Conservation (phyloP, 2,888 invertebrate species). For the Heliconius ethilla region DNA sequence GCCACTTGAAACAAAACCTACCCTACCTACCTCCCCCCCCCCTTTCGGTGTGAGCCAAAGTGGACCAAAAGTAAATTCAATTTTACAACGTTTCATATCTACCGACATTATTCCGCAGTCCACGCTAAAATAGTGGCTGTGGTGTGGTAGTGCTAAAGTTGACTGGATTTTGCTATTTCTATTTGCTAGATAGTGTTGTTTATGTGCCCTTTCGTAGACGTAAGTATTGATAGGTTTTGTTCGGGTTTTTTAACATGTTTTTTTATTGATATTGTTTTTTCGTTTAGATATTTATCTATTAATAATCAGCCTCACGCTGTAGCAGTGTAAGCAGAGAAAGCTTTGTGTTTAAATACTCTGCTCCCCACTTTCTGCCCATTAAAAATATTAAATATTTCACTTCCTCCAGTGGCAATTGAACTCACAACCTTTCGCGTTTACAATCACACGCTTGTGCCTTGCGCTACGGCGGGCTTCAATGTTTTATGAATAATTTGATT, state of each 20-base stretch:
- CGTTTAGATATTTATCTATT: not conserved
- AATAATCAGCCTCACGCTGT: too few species aligned
- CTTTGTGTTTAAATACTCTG: too few species aligned
- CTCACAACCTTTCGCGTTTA: too few species aligned
- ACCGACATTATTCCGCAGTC: conserved; percentile 13
- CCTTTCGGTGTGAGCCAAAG: conserved; percentile 49
- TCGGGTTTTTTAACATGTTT: too few species aligned
- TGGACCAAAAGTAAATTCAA: conserved; percentile 31
- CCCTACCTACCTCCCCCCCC: conserved; percentile 11
- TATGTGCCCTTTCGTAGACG: not conserved
- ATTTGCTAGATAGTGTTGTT: conserved; percentile 8
- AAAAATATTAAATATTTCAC: too few species aligned
- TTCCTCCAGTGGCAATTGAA: too few species aligned
- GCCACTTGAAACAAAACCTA: conserved; percentile 77
- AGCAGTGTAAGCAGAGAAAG: too few species aligned
- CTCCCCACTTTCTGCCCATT: too few species aligned
- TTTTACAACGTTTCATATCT: conserved; percentile 30
- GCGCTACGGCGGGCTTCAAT: not conserved
- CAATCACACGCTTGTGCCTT: too few species aligned
- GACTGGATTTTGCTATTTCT: conserved; percentile 15
- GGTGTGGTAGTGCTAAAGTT: conserved; percentile 15
- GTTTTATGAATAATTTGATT: not conserved
- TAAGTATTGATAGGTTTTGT: not conserved
- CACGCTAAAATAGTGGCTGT: conserved; percentile 6
- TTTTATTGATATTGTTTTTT: not conserved